Conservation (phyloP, 2,113 vertebrate species). For the Gyps fulvus region DNA sequence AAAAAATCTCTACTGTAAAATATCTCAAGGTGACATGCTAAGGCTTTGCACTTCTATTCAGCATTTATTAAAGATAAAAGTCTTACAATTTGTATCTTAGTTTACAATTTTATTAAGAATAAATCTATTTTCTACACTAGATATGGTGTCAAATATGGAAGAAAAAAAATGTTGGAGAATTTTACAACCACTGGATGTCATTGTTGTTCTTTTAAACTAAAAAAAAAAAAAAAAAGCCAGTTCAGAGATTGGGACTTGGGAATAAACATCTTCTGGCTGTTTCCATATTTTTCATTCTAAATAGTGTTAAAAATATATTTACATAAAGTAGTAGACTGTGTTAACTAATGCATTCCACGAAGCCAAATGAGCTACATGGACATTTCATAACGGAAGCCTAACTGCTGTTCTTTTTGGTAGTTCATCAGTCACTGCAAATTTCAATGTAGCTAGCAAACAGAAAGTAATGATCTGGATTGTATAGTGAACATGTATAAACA, state of each 20-base stretch:
- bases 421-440: background rate
- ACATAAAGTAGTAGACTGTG: background rate
- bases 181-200: conserved; percentile 53
- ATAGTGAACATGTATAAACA: background rate
- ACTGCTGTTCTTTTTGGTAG: background rate
- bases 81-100: background rate
- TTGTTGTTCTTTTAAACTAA: conserved; percentile 12
- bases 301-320: background rate
- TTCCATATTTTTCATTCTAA: background rate
- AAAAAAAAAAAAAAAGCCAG: background rate
- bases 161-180: background rate
- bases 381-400: background rate
- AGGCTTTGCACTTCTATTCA: background rate
- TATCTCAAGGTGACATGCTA: background rate
- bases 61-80: background rate
- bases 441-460: background rate
- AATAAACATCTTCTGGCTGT: background rate
- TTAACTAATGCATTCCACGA: background rate
- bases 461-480: background rate
- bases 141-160: background rate
- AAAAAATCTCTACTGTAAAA: background rate
- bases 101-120: background rate
- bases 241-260: background rate
- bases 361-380: background rate
- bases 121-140: background rate